These are phyloP conservation scores for Hylyphantes graminicola DNA, from an alignment of 1,140 invertebrate genomes.

Conservation along the genomic window DNA sequence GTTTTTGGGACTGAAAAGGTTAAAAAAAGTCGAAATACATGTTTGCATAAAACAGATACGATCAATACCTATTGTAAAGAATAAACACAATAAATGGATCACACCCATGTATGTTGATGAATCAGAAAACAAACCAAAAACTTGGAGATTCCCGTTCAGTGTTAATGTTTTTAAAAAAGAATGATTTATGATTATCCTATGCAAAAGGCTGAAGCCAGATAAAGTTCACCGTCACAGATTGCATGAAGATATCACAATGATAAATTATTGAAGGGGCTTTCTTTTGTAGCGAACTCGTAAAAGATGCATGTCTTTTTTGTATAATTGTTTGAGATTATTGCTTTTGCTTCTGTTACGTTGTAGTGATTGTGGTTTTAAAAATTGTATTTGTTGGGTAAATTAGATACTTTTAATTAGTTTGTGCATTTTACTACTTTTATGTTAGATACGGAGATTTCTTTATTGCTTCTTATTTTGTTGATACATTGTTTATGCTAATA, in stretches of 20 bases:
- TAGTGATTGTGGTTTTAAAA: constrained; percentile 9
- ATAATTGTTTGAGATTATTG: constrained; percentile 15
- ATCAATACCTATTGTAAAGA: background rate
- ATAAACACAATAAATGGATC: background rate
- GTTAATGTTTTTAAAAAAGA: constrained; percentile 39
- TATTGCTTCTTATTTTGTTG: too few species aligned
- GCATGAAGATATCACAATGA: constrained; percentile 51
- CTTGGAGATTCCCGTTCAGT: background rate
- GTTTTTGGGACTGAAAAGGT: too few species aligned
- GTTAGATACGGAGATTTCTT: too few species aligned
- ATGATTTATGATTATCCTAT: constrained; percentile 47
- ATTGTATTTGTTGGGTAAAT: constrained; percentile 10
- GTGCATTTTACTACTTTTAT: background rate
- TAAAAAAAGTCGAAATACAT: too few species aligned
- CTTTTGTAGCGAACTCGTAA: background rate
- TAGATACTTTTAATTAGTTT: constrained; percentile 20
- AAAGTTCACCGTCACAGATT: constrained; percentile 36
- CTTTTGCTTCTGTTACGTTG: background rate
- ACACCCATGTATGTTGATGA: background rate
- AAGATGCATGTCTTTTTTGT: too few species aligned
- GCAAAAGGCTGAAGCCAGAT: constrained; percentile 10
- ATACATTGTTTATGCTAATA: too few species aligned
- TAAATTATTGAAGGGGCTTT: constrained; percentile 30
- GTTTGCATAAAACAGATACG: too few species aligned
- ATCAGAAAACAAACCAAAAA: constrained; percentile 5